Evolutionary conservation across 2,888 invertebrate genomes (phyloP).

Genomic region (Trichogramma evanescens): DNA sequence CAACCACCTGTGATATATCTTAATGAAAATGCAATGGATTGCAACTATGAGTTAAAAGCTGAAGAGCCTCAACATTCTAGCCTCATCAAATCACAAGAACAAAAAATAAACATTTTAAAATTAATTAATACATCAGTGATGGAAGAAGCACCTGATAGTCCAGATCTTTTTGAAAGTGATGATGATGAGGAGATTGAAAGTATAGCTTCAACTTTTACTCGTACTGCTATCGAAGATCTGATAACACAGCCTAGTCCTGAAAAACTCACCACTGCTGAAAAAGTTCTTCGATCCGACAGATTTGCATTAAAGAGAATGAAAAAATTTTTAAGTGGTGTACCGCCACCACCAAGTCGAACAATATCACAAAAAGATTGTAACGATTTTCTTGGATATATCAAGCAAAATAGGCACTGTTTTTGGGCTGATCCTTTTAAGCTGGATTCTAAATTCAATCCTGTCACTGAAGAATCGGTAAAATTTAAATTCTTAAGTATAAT

Average conservation of each 20-base stretch:
- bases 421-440: conserved; percentile 36
- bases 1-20: conserved; percentile 11
- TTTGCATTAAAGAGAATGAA: conserved; percentile 49
- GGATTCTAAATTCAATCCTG: conserved; percentile 9
- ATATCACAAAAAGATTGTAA: conserved; percentile 59
- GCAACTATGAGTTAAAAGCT: conserved; percentile 11
- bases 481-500: not conserved
- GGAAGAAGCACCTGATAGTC: conserved; percentile 31
- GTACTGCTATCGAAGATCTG: not conserved
- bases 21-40: conserved; percentile 23
- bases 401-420: conserved; percentile 52
- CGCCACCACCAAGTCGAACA: conserved; percentile 71
- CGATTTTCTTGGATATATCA: conserved; percentile 58
- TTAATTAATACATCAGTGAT: not conserved
- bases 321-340: conserved; percentile 60
- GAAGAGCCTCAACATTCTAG: too few species aligned
- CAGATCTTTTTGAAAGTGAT: conserved; percentile 43
- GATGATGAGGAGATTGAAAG: conserved; percentile 29
- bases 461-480: not conserved
- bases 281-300: conserved; percentile 40
- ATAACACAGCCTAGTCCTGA: conserved; percentile 19
- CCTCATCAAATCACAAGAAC: too few species aligned
- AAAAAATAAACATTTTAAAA: too few species aligned
- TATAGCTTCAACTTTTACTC: conserved; percentile 5
- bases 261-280: conserved; percentile 31